Conservation (phyloP, 2,797 vertebrate genomes). For the Pogoniulus pusillus region DNA sequence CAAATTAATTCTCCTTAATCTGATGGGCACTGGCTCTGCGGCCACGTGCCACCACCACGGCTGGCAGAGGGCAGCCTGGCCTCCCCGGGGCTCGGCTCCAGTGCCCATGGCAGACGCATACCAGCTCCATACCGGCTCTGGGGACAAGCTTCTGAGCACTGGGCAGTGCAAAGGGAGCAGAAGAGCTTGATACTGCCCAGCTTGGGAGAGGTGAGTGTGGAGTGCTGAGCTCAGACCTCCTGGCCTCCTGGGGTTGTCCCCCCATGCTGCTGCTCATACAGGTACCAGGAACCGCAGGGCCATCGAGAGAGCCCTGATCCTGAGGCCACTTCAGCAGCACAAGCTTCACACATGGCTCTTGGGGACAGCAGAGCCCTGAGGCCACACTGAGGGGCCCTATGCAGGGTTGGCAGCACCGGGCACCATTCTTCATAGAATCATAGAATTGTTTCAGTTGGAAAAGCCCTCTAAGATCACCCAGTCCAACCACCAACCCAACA, state of each 20-base stretch:
- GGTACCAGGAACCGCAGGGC: accelerated
- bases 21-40: neutral
- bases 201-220: neutral
- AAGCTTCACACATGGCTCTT: neutral
- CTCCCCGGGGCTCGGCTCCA: accelerated
- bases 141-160: neutral
- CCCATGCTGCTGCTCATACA: accelerated
- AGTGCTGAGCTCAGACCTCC: neutral
- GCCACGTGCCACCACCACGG: accelerated
- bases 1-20: conserved; percentile 25
- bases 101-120: accelerated
- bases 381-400: neutral
- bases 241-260: accelerated
- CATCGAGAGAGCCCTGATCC: accelerated
- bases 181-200: neutral
- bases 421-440: accelerated
- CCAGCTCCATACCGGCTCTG: neutral
- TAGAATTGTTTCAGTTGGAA: too few relatives aligned
- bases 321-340: neutral
- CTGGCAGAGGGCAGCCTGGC: neutral
- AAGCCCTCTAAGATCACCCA: too few relatives aligned
- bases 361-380: neutral
- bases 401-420: accelerated
- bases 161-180: neutral
- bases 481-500: too few relatives aligned